These are phyloP conservation scores for Epicampocera succincta DNA, from an alignment of 2,888 invertebrate species.

Conservation along the genomic window DNA sequence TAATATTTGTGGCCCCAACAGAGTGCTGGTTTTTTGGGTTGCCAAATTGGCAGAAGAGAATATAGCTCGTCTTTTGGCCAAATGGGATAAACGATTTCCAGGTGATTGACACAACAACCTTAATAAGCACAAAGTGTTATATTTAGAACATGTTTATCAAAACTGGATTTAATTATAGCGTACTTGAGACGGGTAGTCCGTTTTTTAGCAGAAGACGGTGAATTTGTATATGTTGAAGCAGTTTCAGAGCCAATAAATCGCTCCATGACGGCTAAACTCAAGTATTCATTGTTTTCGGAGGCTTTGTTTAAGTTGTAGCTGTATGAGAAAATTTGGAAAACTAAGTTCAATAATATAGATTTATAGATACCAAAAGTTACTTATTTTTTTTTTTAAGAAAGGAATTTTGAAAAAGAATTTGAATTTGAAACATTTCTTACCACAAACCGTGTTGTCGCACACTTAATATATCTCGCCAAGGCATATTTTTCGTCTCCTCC, in stretches of 20 bases:
- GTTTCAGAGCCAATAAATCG: conserved; percentile 90
- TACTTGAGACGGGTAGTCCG: conserved; percentile 84
- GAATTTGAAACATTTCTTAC: conserved; percentile 82
- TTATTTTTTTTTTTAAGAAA: not conserved
- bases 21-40: conserved; percentile 79
- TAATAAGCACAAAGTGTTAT: conserved; percentile 3
- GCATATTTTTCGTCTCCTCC: conserved; percentile 75
- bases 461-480: conserved; percentile 85
- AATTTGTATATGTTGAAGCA: conserved; percentile 83
- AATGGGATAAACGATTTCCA: conserved; percentile 88
- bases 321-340: conserved; percentile 73
- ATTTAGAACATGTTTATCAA: not conserved
- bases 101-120: conserved; percentile 84
- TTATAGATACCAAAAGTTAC: no score
- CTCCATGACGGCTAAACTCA: conserved; percentile 86
- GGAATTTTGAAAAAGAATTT: not conserved
- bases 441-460: conserved; percentile 87
- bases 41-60: conserved; percentile 88
- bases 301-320: conserved; percentile 88
- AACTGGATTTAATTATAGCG: conserved; percentile 66
- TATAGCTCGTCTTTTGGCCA: conserved; percentile 88
- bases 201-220: conserved; percentile 86
- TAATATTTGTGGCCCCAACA: conserved; percentile 78
- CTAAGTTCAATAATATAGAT: not conserved
- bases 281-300: conserved; percentile 87